phyloP scores from a whole-genome alignment of 37 sponge, comb jelly and placozoan genomes.

The Beroe forskalii region DNA sequence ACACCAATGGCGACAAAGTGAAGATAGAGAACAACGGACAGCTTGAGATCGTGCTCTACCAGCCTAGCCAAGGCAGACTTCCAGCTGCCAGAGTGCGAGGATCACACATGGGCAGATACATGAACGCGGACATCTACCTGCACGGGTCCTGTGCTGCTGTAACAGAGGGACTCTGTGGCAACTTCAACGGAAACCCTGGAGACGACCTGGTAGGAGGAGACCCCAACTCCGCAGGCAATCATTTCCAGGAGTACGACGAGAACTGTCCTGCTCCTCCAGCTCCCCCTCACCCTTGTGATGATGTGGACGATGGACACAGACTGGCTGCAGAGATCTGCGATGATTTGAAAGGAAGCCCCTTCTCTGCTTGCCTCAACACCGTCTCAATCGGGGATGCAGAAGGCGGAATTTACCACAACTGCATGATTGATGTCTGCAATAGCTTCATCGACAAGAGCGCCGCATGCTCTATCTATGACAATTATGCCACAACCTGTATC shows the following conservation, averaged over 20 bases:
- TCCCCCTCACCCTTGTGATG: slow-evolving; percentile 56
- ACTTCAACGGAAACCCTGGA: neutral
- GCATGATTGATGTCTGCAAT: neutral
- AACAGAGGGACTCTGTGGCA: slow-evolving; percentile 38
- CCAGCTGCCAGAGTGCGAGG: slow-evolving; percentile 8
- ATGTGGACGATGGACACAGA: neutral
- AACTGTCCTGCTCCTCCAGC: no score
- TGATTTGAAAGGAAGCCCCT: neutral
- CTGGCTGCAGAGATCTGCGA: no score
- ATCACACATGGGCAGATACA: neutral
- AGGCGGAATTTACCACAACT: slow-evolving; percentile 4
- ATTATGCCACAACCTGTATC: neutral
- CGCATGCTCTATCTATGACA: slow-evolving; percentile 18
- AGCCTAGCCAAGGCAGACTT: neutral
- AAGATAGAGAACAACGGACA: neutral
- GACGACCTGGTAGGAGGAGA: slow-evolving; percentile 20
- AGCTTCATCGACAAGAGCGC: neutral
- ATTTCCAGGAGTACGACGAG: slow-evolving; percentile 5
- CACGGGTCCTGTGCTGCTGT: slow-evolving; percentile 14
- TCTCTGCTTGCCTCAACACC: neutral
- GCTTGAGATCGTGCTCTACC: neutral
- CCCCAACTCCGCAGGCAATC: neutral
- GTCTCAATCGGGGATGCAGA: neutral
- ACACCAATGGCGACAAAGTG: slow-evolving; percentile 10
- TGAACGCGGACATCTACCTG: neutral